Base-by-base conservation (phyloP, 2,113 vertebrate genomes). In the Antigone vipio region DNA sequence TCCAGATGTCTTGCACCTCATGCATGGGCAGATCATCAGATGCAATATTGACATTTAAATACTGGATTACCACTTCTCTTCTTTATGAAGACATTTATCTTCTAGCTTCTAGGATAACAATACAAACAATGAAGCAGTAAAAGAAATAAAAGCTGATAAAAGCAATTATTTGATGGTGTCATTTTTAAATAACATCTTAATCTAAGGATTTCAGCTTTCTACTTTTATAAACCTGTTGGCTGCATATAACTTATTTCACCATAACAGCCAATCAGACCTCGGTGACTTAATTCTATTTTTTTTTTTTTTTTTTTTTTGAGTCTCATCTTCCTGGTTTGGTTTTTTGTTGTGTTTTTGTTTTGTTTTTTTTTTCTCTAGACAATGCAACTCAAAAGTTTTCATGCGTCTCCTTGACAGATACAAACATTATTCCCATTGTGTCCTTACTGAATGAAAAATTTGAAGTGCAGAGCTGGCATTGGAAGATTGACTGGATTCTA, bases 401-500 rank as follows among this genome's bases (percentile, higher is more conserved):
- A 60, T 92, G 74, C 11, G 3, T 97, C 89, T 98, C 93, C 94
- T 98, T 97, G 96, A 96, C 83, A 98, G 94, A 96, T 95, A 94
- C 83, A 97, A 96, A 95, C 29, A 96, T 95, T 95, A 97, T 98
- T 97, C 97, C 96, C 96, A 96, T 93, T 97, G 96, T 96, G 97
- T 96, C 92, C 58, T 96, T 89, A 63, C 64, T 97, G 96, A 98
- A 98, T 97, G 93, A 98, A 98, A 98, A 97, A 97, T 93, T 90
- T 95, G 78, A 97, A 96, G 93, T 93, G 80, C 69, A 96, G 88
- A 87, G 92, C 95, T 97, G 95, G 79, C 91, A 63, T 44, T 95
- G 90, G 90, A 98, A 98, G 97, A 97, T 97, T 98, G 98, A 97
- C 97, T 97, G 96, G 95, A 94, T 98, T 98, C 95, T 97, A 97